A percentile compares a stretch with the other conserved stretches of the same genome.
phyloP scores from a whole-genome alignment of 2,888 invertebrate genomes.

The Phyllotreta striolata region DNA sequence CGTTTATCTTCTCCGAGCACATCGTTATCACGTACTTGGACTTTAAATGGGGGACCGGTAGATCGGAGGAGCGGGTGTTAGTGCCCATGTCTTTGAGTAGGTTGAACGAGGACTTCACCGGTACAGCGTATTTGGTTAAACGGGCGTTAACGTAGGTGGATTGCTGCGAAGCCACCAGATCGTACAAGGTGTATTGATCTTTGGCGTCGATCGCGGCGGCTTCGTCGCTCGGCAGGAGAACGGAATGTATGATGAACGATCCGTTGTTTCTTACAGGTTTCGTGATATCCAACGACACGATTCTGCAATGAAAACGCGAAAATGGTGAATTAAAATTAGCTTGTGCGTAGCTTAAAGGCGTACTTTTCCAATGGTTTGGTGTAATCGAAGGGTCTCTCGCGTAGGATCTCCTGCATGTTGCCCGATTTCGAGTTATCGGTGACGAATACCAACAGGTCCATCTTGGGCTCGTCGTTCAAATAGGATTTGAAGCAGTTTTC shows the following conservation, averaged over 20 bases:
- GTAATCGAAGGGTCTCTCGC: slow-evolving; percentile 73
- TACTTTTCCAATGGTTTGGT: slow-evolving; percentile 65
- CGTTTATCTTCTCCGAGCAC: slow-evolving; percentile 70
- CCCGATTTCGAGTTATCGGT: slow-evolving; percentile 67
- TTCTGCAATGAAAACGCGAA: slow-evolving; percentile 64
- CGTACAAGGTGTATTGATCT: slow-evolving; percentile 62
- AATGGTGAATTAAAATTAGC: slow-evolving; percentile 1
- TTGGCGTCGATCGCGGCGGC: slow-evolving; percentile 58
- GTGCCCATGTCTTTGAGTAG: slow-evolving; percentile 66
- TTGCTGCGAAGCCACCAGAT: slow-evolving; percentile 68
- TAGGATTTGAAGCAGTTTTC: slow-evolving; percentile 75
- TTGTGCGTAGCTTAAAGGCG: slow-evolving; percentile 41
- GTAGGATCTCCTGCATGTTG: slow-evolving; percentile 70
- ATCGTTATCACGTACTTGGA: slow-evolving; percentile 77
- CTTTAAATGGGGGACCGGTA: slow-evolving; percentile 79
- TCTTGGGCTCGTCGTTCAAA: slow-evolving; percentile 71
- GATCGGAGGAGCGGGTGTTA: slow-evolving; percentile 42
- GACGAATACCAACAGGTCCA: slow-evolving; percentile 75
- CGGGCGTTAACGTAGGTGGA: slow-evolving; percentile 70
- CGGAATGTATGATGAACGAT: slow-evolving; percentile 79
- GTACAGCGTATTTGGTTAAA: slow-evolving; percentile 78
- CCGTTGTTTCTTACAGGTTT: slow-evolving; percentile 83
- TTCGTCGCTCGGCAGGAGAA: slow-evolving; percentile 70
- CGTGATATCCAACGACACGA: slow-evolving; percentile 75
- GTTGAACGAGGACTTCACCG: slow-evolving; percentile 78